Base-by-base conservation (phyloP, 2,888 invertebrate species). In the Pterostichus niger region DNA sequence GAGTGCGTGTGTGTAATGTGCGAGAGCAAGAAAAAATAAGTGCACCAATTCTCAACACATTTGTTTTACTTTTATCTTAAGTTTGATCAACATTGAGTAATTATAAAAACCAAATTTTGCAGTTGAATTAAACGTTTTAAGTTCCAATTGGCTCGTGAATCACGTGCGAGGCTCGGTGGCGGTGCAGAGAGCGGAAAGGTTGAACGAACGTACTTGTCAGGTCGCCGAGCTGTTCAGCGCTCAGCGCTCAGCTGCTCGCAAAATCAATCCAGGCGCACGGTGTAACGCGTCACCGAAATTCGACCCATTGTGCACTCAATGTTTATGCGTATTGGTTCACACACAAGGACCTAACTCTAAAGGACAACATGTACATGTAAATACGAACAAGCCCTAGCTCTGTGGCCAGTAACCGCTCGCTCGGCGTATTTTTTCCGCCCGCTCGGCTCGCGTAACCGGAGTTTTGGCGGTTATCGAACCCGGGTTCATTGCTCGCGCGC, bases 151-250 rank as follows among this genome's bases (percentile, higher is more conserved):
- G 73, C 61, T 56, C 35, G 64, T 81, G 59, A 81, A 73, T 68
- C 68, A 80, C 80, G 68, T 68, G 80, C 40, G 75, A 49, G 15
- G 33, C 49, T 52, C 33, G 75, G 73, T 49, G 73, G 49, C 52
- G 75, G 75, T 75, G 52, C 49, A 75, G 52, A 75, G 75, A 49
- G 46, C 75, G 83, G 46, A 68, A 82, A 84, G 59, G 81, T 82
- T 84, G 77, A 81, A 84, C 84, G 78, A 78, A 84, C 82, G 84
- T 84, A 82, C 84, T 84, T 82, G 82, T 61, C 79, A 80, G 64
- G 78, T 75, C 71, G 68, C 78, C 44, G 49, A 71, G 75, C 68
- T 54, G 52, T 75, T 71, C 56, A 33, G 76, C 78, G 83, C 68
- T 71, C 56, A 33, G 76, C 78, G 83, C 68, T 80, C 82, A 82